Conservation (phyloP, 2,888 invertebrate species). For the Microctonus brassicae region DNA sequence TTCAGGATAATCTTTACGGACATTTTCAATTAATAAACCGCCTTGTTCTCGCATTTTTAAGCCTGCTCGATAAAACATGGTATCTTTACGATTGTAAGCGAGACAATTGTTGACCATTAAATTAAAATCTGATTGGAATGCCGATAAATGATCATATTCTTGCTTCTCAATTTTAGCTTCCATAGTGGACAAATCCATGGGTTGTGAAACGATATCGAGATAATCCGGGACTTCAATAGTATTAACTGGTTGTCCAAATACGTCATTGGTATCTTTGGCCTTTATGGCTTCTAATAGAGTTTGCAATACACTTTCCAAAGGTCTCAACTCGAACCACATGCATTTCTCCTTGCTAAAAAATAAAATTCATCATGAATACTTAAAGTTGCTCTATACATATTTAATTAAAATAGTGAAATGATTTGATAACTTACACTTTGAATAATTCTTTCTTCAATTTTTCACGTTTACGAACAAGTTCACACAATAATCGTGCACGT, state of each 20-base stretch:
- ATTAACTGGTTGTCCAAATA: conserved; percentile 95
- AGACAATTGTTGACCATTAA: conserved; percentile 97
- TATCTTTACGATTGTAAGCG: conserved; percentile 95
- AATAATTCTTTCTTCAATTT: conserved; percentile 91
- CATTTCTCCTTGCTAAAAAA: conserved; percentile 78
- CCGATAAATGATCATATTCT: conserved; percentile 79
- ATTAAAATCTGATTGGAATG: conserved; percentile 90
- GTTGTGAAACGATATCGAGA: conserved; percentile 83
- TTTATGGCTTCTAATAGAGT: conserved; percentile 83
- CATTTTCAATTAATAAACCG: conserved; percentile 81
- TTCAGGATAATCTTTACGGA: conserved; percentile 77
- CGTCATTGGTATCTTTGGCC: conserved; percentile 85
- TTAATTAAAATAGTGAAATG: neutral
- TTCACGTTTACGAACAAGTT: conserved; percentile 95
- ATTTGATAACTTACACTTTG: conserved; percentile 72
- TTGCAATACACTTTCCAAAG: conserved; percentile 83
- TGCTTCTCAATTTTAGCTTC: conserved; percentile 79
- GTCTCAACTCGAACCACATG: conserved; percentile 84
- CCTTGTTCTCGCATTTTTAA: conserved; percentile 92
- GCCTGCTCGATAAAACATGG: conserved; percentile 93
- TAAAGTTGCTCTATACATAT: neutral
- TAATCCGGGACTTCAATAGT: conserved; percentile 92
- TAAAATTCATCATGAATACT: neutral
- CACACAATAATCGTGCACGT: conserved; percentile 89
- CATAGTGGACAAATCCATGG: conserved; percentile 95